These are phyloP conservation scores for Panulirus ornatus DNA, from an alignment of 1,140 invertebrate species.

Conservation along the genomic window DNA sequence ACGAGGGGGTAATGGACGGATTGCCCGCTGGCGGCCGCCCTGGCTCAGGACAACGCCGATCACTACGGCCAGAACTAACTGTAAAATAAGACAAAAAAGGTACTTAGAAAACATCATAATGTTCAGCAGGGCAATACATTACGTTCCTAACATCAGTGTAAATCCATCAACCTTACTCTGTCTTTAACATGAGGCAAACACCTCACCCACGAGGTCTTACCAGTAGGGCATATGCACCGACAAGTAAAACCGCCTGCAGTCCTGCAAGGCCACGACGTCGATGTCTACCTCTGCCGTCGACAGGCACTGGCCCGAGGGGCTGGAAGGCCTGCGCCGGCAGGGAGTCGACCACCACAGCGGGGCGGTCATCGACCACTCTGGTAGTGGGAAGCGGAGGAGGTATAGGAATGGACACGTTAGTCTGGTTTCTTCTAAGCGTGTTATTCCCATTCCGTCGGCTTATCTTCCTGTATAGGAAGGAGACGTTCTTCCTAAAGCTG, in stretches of 20 bases:
- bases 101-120: no score
- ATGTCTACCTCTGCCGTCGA: neutral
- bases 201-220: conserved; percentile 55
- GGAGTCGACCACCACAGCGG: conserved; percentile 27
- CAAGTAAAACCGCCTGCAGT: conserved; percentile 56
- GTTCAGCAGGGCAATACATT: no score
- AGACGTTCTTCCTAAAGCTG: conserved; percentile 60
- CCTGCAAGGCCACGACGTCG: conserved; percentile 10
- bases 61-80: conserved; percentile 67
- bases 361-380: neutral
- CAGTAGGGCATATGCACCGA: conserved; percentile 62
- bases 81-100: conserved; percentile 22
- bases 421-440: neutral
- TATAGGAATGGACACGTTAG: conserved; percentile 9
- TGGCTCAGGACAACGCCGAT: conserved; percentile 65
- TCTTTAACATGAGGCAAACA: neutral
- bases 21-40: neutral
- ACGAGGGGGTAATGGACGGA: neutral
- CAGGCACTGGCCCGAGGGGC: neutral
- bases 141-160: no score
- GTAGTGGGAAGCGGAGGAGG: conserved; percentile 19
- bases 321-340: neutral
- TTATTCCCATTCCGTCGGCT: neutral
- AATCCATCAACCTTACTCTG: neutral
- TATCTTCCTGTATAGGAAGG: conserved; percentile 65